Evolutionary conservation across 1,140 invertebrate species (phyloP), one percentile per base, ranked within the genome.

Genomic region (Drosophila miranda): DNA sequence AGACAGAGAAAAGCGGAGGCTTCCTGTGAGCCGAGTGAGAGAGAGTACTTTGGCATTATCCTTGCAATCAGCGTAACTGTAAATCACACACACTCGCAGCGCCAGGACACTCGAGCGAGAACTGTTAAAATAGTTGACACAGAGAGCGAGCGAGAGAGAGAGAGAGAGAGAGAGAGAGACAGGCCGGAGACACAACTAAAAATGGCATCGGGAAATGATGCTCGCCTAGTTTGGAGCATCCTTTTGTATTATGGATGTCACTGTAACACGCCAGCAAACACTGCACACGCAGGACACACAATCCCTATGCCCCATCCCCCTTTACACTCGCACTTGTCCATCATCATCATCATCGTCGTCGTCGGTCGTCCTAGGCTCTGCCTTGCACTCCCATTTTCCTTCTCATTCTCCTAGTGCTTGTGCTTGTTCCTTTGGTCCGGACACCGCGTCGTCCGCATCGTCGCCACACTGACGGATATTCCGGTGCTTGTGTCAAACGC

Each of bases 181-280:
- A 71, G 30, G 8, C 30, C 54, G 16, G 23, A 30, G 21, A 67
- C 49, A 73, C 57, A 68, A 77, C 63, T 66, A 72, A 73, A 80
- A 80, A 87, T 78, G 74, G 77, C 81, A 75, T 76, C 63, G 79
- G 82, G 82, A 86, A 86, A 86, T 86, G 81, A 86, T 78, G 77
- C 73, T 86, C 58, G 75, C 73, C 83, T 63, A 63, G 64, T 64
- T 87, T 66, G 72, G 71, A 66, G 73, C 79, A 75, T 87, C 73
- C 77, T 86, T 86, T 86, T 86, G 82, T 87, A 87, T 86, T 87
- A 86, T 86, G 75, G 80, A 86, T 86, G 82, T 78, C 73, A 80
- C 82, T 68, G 75, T 88, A 82, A 72, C 82, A 86, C 82, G 81
- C 78, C 66, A 81, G 66, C 74, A 75, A 77, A 68, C 78, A 81